Evolutionary conservation across 2,888 invertebrate genomes (phyloP), one percentile per base, ranked within the genome.

Genomic region (Pollenia griseotomentosa): DNA sequence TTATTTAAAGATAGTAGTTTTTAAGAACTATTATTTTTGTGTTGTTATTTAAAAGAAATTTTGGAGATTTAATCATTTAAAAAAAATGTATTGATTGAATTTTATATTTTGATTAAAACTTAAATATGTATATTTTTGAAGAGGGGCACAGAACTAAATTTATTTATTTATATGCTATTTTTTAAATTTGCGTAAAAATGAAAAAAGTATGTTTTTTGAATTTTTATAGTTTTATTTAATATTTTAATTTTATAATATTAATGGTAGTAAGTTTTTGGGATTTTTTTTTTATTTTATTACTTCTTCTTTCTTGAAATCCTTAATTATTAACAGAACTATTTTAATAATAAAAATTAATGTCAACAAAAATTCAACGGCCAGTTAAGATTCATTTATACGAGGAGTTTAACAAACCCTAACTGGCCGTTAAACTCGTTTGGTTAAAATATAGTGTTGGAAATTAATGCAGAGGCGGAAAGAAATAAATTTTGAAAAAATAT

Each of bases 141-240:
- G 33, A 48, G 9, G 16, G 51, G 51, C 16, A 12, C 75, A 75
- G 63, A 75, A 63, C 75, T 63, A 53, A 12, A 19, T 75, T 10
- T 44, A 14, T 65, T 53, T 65, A 61, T 48, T 7, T 65, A 44
- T 61, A 9, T 44, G 23, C 7, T 53, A 40, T 71, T 44, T 42
- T 12, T 59, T 12, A 33, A 33, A 74, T 51, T 44, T 46, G 46
- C 46, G 23, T 61, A 33, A 16, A 68, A 48, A 71, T 46, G 19
- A 77, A 84, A 73, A 79, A 84, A 87, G 87, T 87, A 87, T 68
- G 87, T 87, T 87, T 87, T 87, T 87, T 53, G 61, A 23, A 57
- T 81, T 86, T 83, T 83, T 83, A 5, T 7, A 14, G 51, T 53
- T 78, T 63, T 42, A n/a, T 61, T 42, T 78, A 55, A 65, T 66